These are phyloP conservation scores for Galbula dea DNA, from an alignment of 2,113 vertebrate genomes.

Conservation along the genomic window DNA sequence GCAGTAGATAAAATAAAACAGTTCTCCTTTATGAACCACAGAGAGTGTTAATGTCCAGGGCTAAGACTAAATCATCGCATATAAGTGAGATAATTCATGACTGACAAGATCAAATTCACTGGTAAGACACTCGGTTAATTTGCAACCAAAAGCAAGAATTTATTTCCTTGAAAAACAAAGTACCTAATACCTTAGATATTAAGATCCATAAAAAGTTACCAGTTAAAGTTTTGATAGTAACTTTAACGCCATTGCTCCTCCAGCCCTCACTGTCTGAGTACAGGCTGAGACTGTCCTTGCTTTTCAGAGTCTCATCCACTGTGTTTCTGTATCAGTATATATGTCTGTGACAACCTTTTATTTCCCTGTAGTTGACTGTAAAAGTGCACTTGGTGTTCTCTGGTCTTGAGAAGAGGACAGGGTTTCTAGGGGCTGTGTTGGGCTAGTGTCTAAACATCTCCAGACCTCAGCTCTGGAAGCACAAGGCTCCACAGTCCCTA, in stretches of 20 bases:
- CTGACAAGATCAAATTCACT: slow-evolving; percentile 19
- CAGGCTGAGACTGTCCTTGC: background rate
- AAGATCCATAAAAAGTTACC: background rate
- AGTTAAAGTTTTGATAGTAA: background rate
- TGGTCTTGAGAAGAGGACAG: background rate
- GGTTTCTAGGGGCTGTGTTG: background rate
- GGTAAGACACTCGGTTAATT: background rate
- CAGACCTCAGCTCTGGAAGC: background rate
- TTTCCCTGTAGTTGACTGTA: accelerated
- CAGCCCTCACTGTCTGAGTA: background rate
- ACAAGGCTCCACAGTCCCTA: accelerated
- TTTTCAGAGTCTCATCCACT: accelerated
- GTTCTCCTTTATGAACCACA: background rate
- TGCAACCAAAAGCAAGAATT: slow-evolving; percentile 4
- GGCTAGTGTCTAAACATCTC: background rate
- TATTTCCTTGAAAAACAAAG: slow-evolving; percentile 27
- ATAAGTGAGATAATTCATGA: background rate
- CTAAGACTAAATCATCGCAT: background rate
- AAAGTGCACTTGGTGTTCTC: background rate
- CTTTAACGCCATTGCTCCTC: background rate
- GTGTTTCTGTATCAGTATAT: accelerated
- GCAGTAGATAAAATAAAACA: slow-evolving; percentile 35
- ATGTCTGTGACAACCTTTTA: background rate
- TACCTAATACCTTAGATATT: background rate
- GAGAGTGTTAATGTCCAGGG: background rate